phyloP scores from a whole-genome alignment of 2,888 invertebrate species.

The Falcaria lacertinaria region DNA sequence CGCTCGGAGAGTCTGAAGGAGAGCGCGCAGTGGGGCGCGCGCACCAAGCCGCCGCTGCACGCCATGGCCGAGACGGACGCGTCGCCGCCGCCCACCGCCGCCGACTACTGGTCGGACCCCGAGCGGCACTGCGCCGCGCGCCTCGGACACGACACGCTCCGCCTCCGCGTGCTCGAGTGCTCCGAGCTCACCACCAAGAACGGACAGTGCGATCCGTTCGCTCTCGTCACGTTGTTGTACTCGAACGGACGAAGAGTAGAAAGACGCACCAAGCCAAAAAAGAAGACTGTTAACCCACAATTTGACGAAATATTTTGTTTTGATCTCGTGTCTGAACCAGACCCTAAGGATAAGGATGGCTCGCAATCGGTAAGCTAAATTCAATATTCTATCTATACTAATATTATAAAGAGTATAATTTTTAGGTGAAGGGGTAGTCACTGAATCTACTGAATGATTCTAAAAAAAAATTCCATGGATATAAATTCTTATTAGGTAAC shows the following conservation, averaged over 20 bases:
- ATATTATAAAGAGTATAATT: too few species aligned
- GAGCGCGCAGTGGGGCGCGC: slow-evolving; percentile 59
- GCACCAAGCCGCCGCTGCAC: slow-evolving; percentile 68
- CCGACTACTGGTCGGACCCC: slow-evolving; percentile 75
- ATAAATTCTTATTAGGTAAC: too few species aligned
- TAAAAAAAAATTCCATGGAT: too few species aligned
- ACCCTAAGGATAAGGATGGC: slow-evolving; percentile 72
- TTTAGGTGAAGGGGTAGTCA: too few species aligned
- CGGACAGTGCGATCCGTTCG: slow-evolving; percentile 95
- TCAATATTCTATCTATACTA: too few species aligned
- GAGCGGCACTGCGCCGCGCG: slow-evolving; percentile 71
- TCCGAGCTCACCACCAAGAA: slow-evolving; percentile 93
- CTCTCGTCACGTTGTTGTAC: slow-evolving; percentile 88
- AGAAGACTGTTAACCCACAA: slow-evolving; percentile 93
- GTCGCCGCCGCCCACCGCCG: slow-evolving; percentile 65
- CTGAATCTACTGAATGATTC: too few species aligned
- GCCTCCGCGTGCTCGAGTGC: slow-evolving; percentile 89
- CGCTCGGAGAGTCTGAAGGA: slow-evolving; percentile 74
- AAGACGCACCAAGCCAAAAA: slow-evolving; percentile 90
- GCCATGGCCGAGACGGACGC: slow-evolving; percentile 63
- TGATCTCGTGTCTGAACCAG: slow-evolving; percentile 81
- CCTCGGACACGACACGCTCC: slow-evolving; percentile 67
- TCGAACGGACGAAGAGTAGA: slow-evolving; percentile 89
- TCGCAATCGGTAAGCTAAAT: slow-evolving; percentile 74
- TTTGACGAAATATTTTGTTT: slow-evolving; percentile 94